Base-by-base conservation (phyloP, 2,888 invertebrate species). In the Arrhopalites spinosus region DNA sequence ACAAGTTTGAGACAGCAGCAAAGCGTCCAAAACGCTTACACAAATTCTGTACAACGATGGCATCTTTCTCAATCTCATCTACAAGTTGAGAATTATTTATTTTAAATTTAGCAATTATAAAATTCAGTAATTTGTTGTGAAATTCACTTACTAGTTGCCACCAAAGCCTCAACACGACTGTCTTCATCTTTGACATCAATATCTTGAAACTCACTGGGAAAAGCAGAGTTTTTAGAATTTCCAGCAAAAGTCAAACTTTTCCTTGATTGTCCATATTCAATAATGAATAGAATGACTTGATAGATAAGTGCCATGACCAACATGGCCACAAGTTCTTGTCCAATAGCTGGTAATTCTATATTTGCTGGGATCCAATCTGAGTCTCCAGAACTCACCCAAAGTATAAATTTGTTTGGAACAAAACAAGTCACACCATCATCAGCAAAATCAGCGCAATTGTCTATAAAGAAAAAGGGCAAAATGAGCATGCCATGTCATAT, bases 1-100 rank as follows among this genome's bases (percentile, higher is more conserved):
- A 90, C 73, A 93, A 85, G n/a, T 90, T 89, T 61, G 88, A 87
- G 0, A 93, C 91, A 0, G 91, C 91, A 56, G 86, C 81, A 63
- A 87, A 84, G 0, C 85, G 77, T 0, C 86, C 85, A 81, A 78
- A 82, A 7, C 79, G 75, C 67, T 81, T 82, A 43, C 78, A 77
- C 7, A 82, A 30, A 47, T 80, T 73, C 1, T 79, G 56, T 0
- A 80, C 78, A n/a, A 81, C 73, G 1, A 81, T 59, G 5, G 81
- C 82, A 73, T 82, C 81, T 11, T 79, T 78, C 56, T 70, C 59
- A 0, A 64, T 61, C 2, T 77, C 69, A n/a, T 78, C 81, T 81
- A 29, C n/a, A 56, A 13, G n/a, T 20, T 13, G n/a, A n/a, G n/a
- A n/a, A n/a, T n/a, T n/a, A n/a, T n/a, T n/a, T n/a, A n/a, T n/a